Evolutionary conservation across 2,113 vertebrate species (phyloP), one percentile per base, ranked within the genome.

Genomic region (Nyctibius bracteatus): DNA sequence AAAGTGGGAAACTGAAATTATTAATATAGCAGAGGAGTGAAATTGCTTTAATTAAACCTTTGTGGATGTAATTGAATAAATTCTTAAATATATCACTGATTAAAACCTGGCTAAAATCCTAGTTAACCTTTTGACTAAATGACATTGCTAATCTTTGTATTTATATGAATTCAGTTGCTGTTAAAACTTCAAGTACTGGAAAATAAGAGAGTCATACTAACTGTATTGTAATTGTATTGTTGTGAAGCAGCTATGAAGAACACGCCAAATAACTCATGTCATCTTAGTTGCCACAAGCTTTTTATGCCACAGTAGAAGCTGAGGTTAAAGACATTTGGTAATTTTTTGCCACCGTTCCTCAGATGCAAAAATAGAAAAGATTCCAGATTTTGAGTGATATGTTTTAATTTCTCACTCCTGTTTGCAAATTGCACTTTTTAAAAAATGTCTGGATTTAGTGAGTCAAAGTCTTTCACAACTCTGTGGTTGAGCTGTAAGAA

Each of bases 381-480:
- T 1, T 83, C 37, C 33, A n/a, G 33, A 31, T 92, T 86, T 88
- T 91, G 44, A 37, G 22, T 8, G 21, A 8, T 86, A 18, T 0
- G 2, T 46, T 81, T 88, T n/a, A 74, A 39, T 90, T 94, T 86
- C 30, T 93, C 39, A 51, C 44, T 90, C 6, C 35, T 81, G 44
- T 68, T 58, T 72, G 43, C 59, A 73, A 81, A 70, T 41, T 52
- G 51, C 20, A 9, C 33, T 19, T 5, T 89, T 80, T 61, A 51
- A 80, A 87, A 72, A 44, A 61, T 18, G 31, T 83, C 65, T 92
- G 89, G 70, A 57, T 94, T 86, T 70, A 78, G 19, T 84, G 84
- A 95, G 72, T 91, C 87, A 92, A 71, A 14, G 59, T 73, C 83
- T 96, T 87, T 81, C 71, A 71, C 70, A 95, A 66, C 23, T 74